These are phyloP conservation scores for Phenganax subtilis DNA, from an alignment of 92 coral and sea anemone species.

Conservation along the genomic window DNA sequence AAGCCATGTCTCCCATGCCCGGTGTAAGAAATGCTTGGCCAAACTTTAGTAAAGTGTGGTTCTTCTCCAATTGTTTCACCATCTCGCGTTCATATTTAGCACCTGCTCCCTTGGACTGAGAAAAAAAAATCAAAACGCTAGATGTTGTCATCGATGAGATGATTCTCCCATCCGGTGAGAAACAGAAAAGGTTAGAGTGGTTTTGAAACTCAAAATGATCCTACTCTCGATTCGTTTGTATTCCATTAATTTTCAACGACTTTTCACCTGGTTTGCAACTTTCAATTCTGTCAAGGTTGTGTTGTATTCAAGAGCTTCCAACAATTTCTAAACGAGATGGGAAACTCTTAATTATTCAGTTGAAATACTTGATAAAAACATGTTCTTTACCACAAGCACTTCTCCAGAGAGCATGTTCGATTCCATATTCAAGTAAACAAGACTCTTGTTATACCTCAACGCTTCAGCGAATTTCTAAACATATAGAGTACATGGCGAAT, in stretches of 20 bases:
- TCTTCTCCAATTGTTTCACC: constrained; percentile 26
- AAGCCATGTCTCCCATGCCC: constrained; percentile 33
- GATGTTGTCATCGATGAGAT: neutral
- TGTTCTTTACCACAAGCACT: constrained; percentile 23
- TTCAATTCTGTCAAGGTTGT: constrained; percentile 27
- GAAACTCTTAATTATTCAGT: neutral
- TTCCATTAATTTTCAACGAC: neutral
- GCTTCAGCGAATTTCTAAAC: constrained; percentile 35
- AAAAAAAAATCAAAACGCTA: neutral
- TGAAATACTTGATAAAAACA: neutral
- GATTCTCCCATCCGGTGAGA: neutral
- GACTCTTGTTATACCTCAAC: constrained; percentile 20
- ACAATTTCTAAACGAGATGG: neutral
- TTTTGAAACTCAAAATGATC: neutral
- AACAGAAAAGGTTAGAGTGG: neutral
- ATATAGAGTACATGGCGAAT: neutral
- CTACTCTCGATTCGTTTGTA: neutral
- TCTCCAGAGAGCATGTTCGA: constrained; percentile 34
- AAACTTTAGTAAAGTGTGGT: constrained; percentile 30
- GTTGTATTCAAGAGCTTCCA: constrained; percentile 31
- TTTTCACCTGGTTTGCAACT: constrained; percentile 32
- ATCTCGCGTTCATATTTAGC: constrained; percentile 28
- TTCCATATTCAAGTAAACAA: constrained; percentile 35
- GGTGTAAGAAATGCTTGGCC: constrained; percentile 32
- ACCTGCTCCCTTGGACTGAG: constrained; percentile 35